Percentiles rank a stretch among this genome's conserved stretches.
Evolutionary conservation across 2,888 invertebrate genomes (phyloP).

Genomic region (Xestia xanthographa): DNA sequence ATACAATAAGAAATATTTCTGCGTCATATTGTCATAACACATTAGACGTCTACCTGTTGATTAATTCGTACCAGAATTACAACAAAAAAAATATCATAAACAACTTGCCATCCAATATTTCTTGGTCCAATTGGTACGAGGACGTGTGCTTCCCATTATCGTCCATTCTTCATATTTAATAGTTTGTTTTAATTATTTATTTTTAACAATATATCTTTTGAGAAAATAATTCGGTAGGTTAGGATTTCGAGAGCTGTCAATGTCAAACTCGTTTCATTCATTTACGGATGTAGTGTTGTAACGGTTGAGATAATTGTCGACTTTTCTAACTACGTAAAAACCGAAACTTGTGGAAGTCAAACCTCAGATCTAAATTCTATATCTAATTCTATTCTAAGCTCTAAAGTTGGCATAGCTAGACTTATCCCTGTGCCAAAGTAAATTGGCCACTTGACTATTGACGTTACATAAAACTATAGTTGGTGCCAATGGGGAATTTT

Average conservation of each 20-base stretch:
- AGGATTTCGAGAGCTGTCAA: slow-evolving; percentile 64
- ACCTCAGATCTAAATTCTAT: too few relatives aligned
- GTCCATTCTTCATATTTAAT: slow-evolving; percentile 90
- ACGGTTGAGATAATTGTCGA: background rate
- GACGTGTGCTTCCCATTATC: slow-evolving; percentile 86
- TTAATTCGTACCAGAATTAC: slow-evolving; percentile 72
- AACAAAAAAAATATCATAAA: slow-evolving; percentile 63
- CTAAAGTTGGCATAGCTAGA: too few relatives aligned
- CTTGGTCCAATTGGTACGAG: slow-evolving; percentile 87
- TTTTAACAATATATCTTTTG: slow-evolving; percentile 74
- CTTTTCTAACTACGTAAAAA: background rate
- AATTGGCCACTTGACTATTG: too few relatives aligned
- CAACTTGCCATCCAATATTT: slow-evolving; percentile 86
- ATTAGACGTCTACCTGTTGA: slow-evolving; percentile 69
- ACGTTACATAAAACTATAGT: too few relatives aligned
- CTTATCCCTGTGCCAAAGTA: too few relatives aligned
- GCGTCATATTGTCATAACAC: slow-evolving; percentile 71
- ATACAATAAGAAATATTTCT: slow-evolving; percentile 63
- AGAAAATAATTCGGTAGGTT: slow-evolving; percentile 76
- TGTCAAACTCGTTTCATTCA: slow-evolving; percentile 46
- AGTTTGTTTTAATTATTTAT: slow-evolving; percentile 78
- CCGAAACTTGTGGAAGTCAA: background rate
- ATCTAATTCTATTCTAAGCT: too few relatives aligned
- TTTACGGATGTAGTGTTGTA: slow-evolving; percentile 44
- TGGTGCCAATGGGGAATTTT: too few relatives aligned